Evolutionary conservation across 1,140 invertebrate genomes (phyloP).

Genomic region (Eumaeus atala): DNA sequence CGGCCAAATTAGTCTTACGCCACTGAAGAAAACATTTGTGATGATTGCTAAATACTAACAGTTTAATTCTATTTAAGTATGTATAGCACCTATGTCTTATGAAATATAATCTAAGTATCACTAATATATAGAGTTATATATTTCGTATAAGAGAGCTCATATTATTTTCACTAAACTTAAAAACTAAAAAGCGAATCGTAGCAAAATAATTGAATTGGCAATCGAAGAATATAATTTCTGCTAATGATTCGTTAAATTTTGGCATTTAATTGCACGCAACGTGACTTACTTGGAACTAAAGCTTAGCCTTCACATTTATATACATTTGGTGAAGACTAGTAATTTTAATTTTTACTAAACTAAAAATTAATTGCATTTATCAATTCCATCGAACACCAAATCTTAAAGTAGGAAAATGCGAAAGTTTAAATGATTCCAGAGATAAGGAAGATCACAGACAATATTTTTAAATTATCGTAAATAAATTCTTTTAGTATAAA

Average conservation of each 20-base stretch:
- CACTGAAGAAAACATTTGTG: conserved; percentile 13
- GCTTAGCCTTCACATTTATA: conserved; percentile 31
- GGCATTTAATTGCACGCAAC: conserved; percentile 39
- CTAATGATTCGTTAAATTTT: conserved; percentile 26
- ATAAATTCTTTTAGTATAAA: too few relatives aligned
- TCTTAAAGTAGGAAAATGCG: too few relatives aligned
- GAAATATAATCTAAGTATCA: conserved; percentile 7
- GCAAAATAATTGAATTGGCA: conserved; percentile 18
- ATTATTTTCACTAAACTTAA: conserved; percentile 11
- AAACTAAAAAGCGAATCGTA: conserved; percentile 24
- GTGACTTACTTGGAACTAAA: conserved; percentile 16
- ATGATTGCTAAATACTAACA: conserved; percentile 26
- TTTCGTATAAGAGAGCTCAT: conserved; percentile 24
- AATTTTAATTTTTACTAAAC: conserved; percentile 13
- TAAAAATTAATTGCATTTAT: conserved; percentile 13
- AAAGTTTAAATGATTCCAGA: background rate
- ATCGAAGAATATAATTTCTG: conserved; percentile 10
- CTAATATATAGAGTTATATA: conserved; percentile 8
- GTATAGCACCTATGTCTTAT: conserved; percentile 58
- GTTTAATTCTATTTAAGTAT: conserved; percentile 50
- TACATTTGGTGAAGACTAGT: conserved; percentile 41
- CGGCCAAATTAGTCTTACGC: too few relatives aligned
- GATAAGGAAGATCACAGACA: too few relatives aligned
- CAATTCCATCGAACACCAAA: conserved; percentile 9
- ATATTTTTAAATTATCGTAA: too few relatives aligned